Evolutionary conservation across 2,113 vertebrate species (phyloP), one percentile per base, ranked within the genome.

Genomic region (Chaetodon trifascialis): DNA sequence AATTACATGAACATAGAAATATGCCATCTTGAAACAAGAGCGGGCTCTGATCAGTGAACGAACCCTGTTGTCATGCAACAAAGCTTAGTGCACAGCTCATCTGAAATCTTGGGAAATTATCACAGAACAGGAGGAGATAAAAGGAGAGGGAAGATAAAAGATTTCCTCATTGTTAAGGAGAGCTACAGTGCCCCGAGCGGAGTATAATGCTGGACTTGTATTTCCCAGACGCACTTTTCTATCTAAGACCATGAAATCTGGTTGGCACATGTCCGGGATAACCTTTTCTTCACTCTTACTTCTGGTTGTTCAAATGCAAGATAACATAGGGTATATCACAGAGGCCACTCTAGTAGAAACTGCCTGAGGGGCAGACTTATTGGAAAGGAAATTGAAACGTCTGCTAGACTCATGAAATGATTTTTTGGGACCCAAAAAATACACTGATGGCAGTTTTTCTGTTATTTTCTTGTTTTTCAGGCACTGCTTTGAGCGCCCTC

Each of bases 401-500:
- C 76, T 80, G 67, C 55, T 68, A 23, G 17, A 69, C 36, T 67
- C 46, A 73, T 74, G 49, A 76, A 86, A 80, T 84, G 36, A 64
- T 40, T 84, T 84, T 83, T 69, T 15, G 34, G 23, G 56, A 76
- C 42, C 44, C 2, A 79, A 60, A 47, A 82, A 76, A 47, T 60
- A 19, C 0, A 73, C 76, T 89, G 11, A 92, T 62, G 65, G 34
- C 23, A 5, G 38, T 69, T 80, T 15, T 79, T 73, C 80, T 86
- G 21, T 87, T 81, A 0, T 90, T 73, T 81, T 83, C 67, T 49
- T 91, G 79, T 89, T 76, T 90, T 91, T 71, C 93, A 96, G 95
- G 93, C 95, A 94, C 82, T 91, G 93, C 92, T 93, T 94, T 85
- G 89, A 94, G 92, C 93, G 86, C 94, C 95, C 93, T 94, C 94